These are phyloP conservation scores for Sceliomorpha sp. DNA, from an alignment of 2,888 invertebrate genomes.

Conservation along the genomic window DNA sequence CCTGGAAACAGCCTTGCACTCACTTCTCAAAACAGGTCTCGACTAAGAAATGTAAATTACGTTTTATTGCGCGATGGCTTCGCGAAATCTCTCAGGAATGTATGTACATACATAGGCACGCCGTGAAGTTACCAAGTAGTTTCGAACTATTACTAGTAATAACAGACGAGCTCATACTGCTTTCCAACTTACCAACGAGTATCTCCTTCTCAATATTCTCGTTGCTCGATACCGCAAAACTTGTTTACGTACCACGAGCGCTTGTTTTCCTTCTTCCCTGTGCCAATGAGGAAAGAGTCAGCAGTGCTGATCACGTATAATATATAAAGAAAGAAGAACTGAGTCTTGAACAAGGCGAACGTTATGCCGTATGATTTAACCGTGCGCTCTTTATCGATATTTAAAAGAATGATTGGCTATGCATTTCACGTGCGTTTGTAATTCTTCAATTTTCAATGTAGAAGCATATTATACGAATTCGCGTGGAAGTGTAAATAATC, in stretches of 20 bases:
- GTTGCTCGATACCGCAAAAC: constrained; percentile 32
- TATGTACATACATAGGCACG: constrained; percentile 26
- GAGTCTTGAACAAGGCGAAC: constrained; percentile 25
- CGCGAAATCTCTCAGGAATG: constrained; percentile 13
- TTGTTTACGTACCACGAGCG: constrained; percentile 40
- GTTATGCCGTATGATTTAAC: constrained; percentile 29
- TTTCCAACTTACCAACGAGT: constrained; percentile 29
- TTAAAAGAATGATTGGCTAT: no score
- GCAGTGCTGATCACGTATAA: constrained; percentile 46
- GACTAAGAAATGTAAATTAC: no score
- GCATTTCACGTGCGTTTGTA: no score
- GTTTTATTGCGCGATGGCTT: constrained; percentile 19
- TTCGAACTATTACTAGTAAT: constrained; percentile 40
- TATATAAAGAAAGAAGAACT: constrained; percentile 37
- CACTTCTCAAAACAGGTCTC: no score
- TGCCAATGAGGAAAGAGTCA: constrained; percentile 27
- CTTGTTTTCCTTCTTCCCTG: constrained; percentile 31
- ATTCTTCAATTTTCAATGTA: no score
- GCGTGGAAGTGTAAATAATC: no score
- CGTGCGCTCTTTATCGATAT: no score
- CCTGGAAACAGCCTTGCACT: no score
- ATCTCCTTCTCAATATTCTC: constrained; percentile 29
- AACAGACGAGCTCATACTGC: constrained; percentile 29
- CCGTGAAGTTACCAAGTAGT: constrained; percentile 29
- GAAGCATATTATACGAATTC: no score